These are phyloP conservation scores for Colletes collaris DNA, from an alignment of 2,888 invertebrate species.

Conservation along the genomic window DNA sequence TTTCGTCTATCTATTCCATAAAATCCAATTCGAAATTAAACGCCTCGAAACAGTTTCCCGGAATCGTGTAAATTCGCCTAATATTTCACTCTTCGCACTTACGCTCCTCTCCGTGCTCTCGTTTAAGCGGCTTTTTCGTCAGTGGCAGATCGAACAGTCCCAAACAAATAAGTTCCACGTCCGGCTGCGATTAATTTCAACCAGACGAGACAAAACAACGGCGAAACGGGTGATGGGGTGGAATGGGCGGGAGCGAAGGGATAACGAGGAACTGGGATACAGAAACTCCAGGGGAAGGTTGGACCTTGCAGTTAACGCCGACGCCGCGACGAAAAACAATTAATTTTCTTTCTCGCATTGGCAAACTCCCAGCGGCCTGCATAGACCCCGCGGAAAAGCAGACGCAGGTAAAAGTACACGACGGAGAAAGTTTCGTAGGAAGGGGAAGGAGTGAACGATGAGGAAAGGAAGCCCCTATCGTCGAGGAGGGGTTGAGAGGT, in stretches of 20 bases:
- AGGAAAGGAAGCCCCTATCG: constrained; percentile 10
- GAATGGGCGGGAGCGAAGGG: not conserved
- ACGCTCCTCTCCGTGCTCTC: not conserved
- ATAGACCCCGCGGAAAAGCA: not conserved
- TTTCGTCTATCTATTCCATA: too few relatives aligned
- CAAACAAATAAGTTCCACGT: constrained; percentile 51
- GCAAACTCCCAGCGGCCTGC: constrained; percentile 33
- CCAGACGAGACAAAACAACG: constrained; percentile 32
- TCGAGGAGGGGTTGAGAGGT: not conserved
- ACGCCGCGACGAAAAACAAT: constrained; percentile 45
- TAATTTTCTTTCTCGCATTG: constrained; percentile 56
- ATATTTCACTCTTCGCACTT: constrained; percentile 20
- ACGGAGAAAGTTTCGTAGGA: constrained; percentile 16
- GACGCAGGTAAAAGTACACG: constrained; percentile 4
- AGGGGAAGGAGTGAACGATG: constrained; percentile 5
- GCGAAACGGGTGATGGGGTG: not conserved
- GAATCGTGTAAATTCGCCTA: not conserved
- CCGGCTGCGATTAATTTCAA: constrained; percentile 55
- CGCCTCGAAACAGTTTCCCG: not conserved
- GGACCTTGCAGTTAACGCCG: constrained; percentile 32
- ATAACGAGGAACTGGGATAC: not conserved
- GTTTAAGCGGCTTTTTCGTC: constrained; percentile 45
- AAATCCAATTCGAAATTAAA: not conserved
- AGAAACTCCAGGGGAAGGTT: constrained; percentile 21
- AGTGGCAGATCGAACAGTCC: constrained; percentile 41